Conservation (phyloP, 2,113 vertebrate species). For the Microtus pennsylvanicus region DNA sequence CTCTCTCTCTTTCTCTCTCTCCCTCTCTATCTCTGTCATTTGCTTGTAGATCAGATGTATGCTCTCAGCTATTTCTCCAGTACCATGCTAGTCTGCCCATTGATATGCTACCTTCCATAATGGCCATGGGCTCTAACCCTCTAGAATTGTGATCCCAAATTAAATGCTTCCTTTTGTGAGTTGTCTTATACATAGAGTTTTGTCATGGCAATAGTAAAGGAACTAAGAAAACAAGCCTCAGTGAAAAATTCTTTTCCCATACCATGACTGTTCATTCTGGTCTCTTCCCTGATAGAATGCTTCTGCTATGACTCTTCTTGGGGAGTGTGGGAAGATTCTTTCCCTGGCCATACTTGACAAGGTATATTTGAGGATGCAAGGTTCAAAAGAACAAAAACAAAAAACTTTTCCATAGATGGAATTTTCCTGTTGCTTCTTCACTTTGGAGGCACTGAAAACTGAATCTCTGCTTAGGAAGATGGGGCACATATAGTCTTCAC, state of each 20-base stretch:
- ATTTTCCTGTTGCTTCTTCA: background rate
- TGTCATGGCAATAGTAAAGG: background rate
- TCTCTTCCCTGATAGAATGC: background rate
- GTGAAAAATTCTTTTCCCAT: background rate
- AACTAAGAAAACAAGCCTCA: background rate
- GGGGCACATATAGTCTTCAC: background rate
- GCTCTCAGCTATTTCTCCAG: background rate
- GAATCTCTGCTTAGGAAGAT: conserved; percentile 20
- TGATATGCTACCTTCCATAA: background rate
- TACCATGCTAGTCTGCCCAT: too few relatives aligned
- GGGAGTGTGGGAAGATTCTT: too few relatives aligned
- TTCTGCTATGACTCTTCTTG: background rate
- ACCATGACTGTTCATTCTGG: background rate
- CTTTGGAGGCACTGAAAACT: conserved; percentile 34
- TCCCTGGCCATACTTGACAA: background rate
- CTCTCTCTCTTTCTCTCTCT: background rate
- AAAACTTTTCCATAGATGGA: background rate
- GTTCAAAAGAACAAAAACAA: background rate
- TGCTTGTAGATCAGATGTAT: background rate
- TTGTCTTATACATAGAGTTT: background rate
- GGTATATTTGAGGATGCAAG: background rate
- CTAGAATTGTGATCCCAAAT: background rate
- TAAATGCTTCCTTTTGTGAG: background rate
- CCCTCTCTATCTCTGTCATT: too few relatives aligned
- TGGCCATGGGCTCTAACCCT: background rate